phyloP scores from a whole-genome alignment of 1,140 invertebrate species.

The Nephila pilipes region DNA sequence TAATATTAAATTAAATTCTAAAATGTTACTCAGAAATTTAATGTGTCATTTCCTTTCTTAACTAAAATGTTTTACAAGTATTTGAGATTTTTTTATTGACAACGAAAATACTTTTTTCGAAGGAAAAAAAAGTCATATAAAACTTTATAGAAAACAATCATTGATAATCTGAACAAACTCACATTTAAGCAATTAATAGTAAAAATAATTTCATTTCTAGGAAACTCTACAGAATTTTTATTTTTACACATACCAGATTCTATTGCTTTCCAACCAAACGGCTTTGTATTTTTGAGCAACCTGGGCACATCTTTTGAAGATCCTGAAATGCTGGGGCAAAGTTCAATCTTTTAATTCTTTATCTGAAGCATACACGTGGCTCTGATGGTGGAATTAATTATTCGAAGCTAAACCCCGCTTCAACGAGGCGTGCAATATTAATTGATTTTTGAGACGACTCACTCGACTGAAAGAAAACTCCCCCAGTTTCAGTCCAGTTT shows the following conservation, averaged over 20 bases:
- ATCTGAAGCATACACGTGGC: conserved; percentile 52
- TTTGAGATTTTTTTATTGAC: no score
- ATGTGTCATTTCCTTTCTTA: no score
- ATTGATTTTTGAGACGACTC: conserved; percentile 71
- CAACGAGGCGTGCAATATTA: conserved; percentile 66
- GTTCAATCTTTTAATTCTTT: conserved; percentile 44
- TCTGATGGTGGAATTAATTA: conserved; percentile 67
- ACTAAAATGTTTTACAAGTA: no score
- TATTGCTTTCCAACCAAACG: background rate
- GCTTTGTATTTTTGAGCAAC: background rate
- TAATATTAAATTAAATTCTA: no score
- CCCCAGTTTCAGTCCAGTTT: conserved; percentile 13
- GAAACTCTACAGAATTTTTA: background rate
- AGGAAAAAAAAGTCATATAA: no score
- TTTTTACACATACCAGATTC: background rate
- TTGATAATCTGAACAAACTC: no score
- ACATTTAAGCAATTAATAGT: no score
- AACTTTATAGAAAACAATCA: no score
- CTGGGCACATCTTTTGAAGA: background rate
- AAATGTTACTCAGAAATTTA: no score
- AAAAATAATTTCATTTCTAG: background rate
- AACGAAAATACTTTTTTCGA: no score
- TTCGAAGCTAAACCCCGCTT: conserved; percentile 55
- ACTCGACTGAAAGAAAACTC: conserved; percentile 43
- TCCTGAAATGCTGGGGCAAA: background rate